Conservation (phyloP, 2,888 invertebrate species). For the Phaonia tiefii region DNA sequence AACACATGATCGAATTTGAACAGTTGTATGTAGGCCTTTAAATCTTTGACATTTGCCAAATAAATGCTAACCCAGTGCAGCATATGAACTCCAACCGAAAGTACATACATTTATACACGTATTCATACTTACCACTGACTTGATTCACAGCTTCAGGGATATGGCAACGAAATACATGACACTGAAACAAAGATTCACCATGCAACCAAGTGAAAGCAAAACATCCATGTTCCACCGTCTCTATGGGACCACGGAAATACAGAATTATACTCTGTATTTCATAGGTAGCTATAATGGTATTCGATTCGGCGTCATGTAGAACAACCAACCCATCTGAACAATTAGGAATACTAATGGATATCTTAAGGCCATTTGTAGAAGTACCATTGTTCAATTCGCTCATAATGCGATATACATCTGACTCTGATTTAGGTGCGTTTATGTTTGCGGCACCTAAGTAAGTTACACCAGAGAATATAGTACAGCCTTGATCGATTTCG, state of each 20-base stretch:
- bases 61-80: too few relatives aligned
- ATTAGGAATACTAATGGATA: conserved; percentile 95
- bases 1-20: too few relatives aligned
- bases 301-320: conserved; percentile 93
- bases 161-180: conserved; percentile 98
- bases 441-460: conserved; percentile 96
- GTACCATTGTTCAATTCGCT: conserved; percentile 90
- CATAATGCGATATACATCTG: conserved; percentile 96
- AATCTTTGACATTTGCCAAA: too few relatives aligned
- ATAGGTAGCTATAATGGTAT: conserved; percentile 90
- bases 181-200: conserved; percentile 96
- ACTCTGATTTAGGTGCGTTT: conserved; percentile 94
- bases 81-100: too few relatives aligned
- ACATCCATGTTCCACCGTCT: conserved; percentile 93
- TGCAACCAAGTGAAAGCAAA: conserved; percentile 99
- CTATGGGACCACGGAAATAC: conserved; percentile 94
- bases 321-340: conserved; percentile 96
- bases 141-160: conserved; percentile 94
- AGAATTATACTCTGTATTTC: conserved; percentile 96
- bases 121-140: conserved; percentile 86
- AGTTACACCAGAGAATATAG: conserved; percentile 95
- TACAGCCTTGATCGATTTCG: conserved; percentile 93
- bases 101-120: too few relatives aligned
- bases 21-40: too few relatives aligned
- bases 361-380: conserved; percentile 87